A percentile compares a stretch with the other conserved stretches of the same genome.
phyloP scores from a whole-genome alignment of 2,888 invertebrate species.

The Xestia rhomboidea region DNA sequence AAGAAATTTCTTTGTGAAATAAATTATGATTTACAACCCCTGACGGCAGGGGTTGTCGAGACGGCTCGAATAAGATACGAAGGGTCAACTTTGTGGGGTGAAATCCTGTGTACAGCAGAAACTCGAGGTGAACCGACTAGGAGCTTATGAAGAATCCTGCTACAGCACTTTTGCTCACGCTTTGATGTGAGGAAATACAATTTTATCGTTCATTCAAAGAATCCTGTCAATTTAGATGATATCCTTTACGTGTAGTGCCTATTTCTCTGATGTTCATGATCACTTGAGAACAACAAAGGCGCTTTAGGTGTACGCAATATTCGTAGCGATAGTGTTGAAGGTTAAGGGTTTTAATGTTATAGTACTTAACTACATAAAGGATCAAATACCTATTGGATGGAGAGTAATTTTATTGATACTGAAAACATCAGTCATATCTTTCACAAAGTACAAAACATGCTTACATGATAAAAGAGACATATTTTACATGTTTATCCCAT shows the following conservation, averaged over 20 bases:
- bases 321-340: constrained; percentile 14
- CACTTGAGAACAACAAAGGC: constrained; percentile 41
- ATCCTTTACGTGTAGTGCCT: constrained; percentile 48
- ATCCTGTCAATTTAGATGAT: constrained; percentile 59
- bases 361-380: neutral
- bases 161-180: constrained; percentile 66
- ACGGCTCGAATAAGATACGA: constrained; percentile 78
- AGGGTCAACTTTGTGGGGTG: constrained; percentile 78
- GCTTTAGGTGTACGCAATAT: constrained; percentile 15
- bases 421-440: neutral
- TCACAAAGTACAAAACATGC: neutral
- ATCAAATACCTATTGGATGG: neutral
- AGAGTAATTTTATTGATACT: neutral
- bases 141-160: constrained; percentile 68
- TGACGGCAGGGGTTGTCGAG: constrained; percentile 69
- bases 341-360: constrained; percentile 18
- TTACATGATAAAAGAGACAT: neutral
- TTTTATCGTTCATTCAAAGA: constrained; percentile 61
- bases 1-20: constrained; percentile 69
- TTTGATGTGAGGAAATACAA: constrained; percentile 70
- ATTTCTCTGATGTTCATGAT: constrained; percentile 43
- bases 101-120: constrained; percentile 66
- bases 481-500: neutral
- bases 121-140: constrained; percentile 67
- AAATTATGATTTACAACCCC: constrained; percentile 82